A percentile compares a stretch with the other conserved stretches of the same genome.
These are phyloP conservation scores for Thaleichthys pacificus DNA, from an alignment of 2,797 vertebrate species.

Conservation along the genomic window DNA sequence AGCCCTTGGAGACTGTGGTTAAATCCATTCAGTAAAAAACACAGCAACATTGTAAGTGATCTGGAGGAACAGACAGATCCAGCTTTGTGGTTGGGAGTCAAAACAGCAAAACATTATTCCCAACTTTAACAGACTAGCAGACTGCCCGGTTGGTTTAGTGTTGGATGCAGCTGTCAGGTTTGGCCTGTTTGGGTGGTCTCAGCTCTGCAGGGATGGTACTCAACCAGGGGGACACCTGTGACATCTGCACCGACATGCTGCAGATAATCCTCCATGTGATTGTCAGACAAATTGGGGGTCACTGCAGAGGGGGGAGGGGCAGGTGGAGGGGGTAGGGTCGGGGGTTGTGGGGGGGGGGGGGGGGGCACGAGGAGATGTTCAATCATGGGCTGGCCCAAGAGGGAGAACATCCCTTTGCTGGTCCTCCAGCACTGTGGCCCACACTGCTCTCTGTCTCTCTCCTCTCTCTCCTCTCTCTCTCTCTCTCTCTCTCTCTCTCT, in stretches of 20 bases:
- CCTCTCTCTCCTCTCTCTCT: not conserved
- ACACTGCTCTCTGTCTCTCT: constrained; percentile 8
- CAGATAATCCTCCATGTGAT: constrained; percentile 79
- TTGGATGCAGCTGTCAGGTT: constrained; percentile 65
- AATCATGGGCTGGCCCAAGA: constrained; percentile 61
- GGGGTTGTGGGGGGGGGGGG: constrained; percentile 75
- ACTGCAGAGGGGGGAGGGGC: constrained; percentile 79
- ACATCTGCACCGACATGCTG: constrained; percentile 86
- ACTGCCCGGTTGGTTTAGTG: too few relatives aligned
- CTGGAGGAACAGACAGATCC: constrained; percentile 37
- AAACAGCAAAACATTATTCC: not conserved
- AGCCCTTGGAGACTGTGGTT: constrained; percentile 67
- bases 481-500: constrained; percentile 7
- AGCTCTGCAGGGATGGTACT: constrained; percentile 59
- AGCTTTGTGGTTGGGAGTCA: not conserved
- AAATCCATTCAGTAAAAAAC: constrained; percentile 69
- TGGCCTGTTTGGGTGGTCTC: constrained; percentile 51
- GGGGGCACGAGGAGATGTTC: constrained; percentile 85
- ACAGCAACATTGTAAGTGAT: constrained; percentile 54
- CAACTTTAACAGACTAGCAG: too few relatives aligned
- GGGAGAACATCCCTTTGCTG: constrained; percentile 78
- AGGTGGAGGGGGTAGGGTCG: constrained; percentile 33
- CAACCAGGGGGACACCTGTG: constrained; percentile 70
- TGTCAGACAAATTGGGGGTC: constrained; percentile 91
- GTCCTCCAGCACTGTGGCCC: constrained; percentile 65